These are phyloP conservation scores for Spodoptera litura DNA, from an alignment of 1,140 invertebrate genomes.

Conservation along the genomic window DNA sequence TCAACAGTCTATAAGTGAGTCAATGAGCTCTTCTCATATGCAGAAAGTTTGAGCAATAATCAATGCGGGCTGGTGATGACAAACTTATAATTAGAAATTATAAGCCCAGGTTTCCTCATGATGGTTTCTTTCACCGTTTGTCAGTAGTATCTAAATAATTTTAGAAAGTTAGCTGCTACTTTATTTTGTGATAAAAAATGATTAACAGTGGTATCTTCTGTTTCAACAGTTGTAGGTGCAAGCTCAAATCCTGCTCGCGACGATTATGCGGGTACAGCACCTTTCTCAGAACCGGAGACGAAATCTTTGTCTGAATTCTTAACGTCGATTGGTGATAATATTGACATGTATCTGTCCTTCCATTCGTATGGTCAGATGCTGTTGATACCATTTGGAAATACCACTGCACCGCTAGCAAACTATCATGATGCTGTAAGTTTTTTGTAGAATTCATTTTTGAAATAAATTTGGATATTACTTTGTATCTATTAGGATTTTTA, in stretches of 20 bases:
- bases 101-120: too few species aligned
- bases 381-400: slow-evolving; percentile 85
- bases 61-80: too few species aligned
- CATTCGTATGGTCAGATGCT: slow-evolving; percentile 85
- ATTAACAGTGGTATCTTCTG: slow-evolving; percentile 2
- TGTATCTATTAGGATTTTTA: too few species aligned
- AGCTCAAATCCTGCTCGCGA: slow-evolving; percentile 89
- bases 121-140: too few species aligned
- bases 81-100: too few species aligned
- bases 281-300: slow-evolving; percentile 93
- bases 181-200: neutral
- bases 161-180: too few species aligned
- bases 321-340: slow-evolving; percentile 76
- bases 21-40: too few species aligned
- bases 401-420: slow-evolving; percentile 83
- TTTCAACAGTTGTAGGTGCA: slow-evolving; percentile 82
- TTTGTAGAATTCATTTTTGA: neutral
- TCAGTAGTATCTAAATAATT: too few species aligned
- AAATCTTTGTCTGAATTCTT: slow-evolving; percentile 88
- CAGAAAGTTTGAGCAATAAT: too few species aligned
- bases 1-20: too few species aligned
- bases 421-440: slow-evolving; percentile 86
- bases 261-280: slow-evolving; percentile 89
- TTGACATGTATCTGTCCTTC: slow-evolving; percentile 87
- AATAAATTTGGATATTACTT: neutral